Base-by-base conservation (phyloP, 2,888 invertebrate genomes). In the Apamea crenata region DNA sequence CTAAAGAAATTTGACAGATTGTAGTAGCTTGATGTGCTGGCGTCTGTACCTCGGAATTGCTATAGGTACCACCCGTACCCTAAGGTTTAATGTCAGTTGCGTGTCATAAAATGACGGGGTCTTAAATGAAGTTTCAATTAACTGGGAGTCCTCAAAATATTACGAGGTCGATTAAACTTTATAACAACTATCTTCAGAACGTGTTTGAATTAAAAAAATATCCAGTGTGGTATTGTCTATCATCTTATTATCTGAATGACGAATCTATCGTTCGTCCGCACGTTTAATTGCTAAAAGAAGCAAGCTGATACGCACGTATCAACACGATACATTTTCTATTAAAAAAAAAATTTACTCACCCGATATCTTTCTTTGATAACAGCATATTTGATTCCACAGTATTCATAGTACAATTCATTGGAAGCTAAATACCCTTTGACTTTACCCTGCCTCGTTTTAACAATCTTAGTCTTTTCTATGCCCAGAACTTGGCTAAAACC, bases 301-400 rank as follows among this genome's bases (percentile, higher is more conserved):
- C 78, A 78, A 67, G 1, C n/a, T 36, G 44, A 7, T 44, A 61
- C n/a, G 25, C 67, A 78, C 67, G 59, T 44, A 40, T 12, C n/a
- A n/a, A 50, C 12, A 29, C 4, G 18, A 70, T 53, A 53, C 7
- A 53, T 50, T 29, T 47, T 14, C 0, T 5, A 61, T 36, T 2
- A 68, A 29, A 71, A 71, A 53, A 50, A 36, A 18, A 1, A 18
- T 32, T 10, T 7, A 92, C 95, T 95, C 88, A 96, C 97, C 92
- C 91, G 88, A 88, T 95, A 97, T 88, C 89, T 85, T 1, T 83
- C 74, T 40, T 91, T 94, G 3, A 94, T 90, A 5, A 94, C 90
- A 0, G 91, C 97, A 89, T 97, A 97, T 89, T 94, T 85, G 8
- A 97, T 94, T 12, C 95, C 96, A 78, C 95, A 91, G 87, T 93